These are phyloP conservation scores for Amphimallon solstitiale DNA, from an alignment of 2,888 invertebrate genomes.

Conservation along the genomic window DNA sequence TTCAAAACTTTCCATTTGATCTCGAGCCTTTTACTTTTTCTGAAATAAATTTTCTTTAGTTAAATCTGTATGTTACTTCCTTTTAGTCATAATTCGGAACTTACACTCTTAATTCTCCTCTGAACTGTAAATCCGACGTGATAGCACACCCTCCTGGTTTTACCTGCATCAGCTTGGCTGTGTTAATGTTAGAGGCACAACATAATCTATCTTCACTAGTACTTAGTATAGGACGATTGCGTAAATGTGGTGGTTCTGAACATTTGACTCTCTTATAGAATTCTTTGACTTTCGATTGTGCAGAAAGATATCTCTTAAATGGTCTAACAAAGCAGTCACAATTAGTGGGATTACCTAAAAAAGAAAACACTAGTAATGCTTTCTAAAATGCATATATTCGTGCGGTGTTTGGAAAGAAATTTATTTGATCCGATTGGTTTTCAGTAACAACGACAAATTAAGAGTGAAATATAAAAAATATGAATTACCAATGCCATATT, in stretches of 20 bases:
- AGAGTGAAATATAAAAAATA: no score
- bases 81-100: conserved; percentile 59
- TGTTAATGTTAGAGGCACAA: conserved; percentile 69
- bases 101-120: conserved; percentile 79
- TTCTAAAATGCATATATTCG: no score
- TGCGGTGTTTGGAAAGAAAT: no score
- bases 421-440: no score
- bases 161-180: conserved; percentile 62
- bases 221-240: conserved; percentile 66
- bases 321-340: conserved; percentile 84
- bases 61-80: background rate
- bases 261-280: conserved; percentile 73
- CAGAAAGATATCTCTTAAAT: conserved; percentile 70
- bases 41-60: conserved; percentile 52
- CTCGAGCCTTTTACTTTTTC: conserved; percentile 67
- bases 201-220: conserved; percentile 76
- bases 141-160: conserved; percentile 68
- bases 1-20: conserved; percentile 80
- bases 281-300: conserved; percentile 61
- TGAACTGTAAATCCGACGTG: conserved; percentile 80
- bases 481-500: no score
- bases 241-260: conserved; percentile 69
- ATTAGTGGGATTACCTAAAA: conserved; percentile 76
- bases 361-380: no score
- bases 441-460: no score